Percentiles rank a stretch among this genome's conserved stretches.
These are phyloP conservation scores for Flexamia atlantica DNA, from an alignment of 2,888 invertebrate genomes.

Conservation along the genomic window DNA sequence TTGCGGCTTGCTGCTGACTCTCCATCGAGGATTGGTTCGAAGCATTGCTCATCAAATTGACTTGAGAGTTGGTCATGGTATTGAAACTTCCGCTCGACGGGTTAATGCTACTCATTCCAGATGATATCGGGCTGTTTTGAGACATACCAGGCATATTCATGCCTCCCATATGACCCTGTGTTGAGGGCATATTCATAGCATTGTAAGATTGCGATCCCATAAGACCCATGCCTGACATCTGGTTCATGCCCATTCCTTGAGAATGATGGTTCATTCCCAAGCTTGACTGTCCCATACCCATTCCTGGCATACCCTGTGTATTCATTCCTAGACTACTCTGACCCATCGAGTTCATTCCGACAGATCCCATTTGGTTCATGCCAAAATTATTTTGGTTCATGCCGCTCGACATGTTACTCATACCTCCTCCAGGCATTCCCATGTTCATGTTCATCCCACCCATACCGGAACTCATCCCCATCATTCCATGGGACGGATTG, in stretches of 20 bases:
- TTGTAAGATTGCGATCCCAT: constrained; percentile 16
- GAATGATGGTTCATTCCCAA: constrained; percentile 37
- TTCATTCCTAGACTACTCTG: constrained; percentile 13
- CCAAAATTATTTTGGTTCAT: constrained; percentile 56
- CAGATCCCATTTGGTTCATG: constrained; percentile 23
- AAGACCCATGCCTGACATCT: constrained; percentile 20
- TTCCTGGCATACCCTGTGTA: not conserved
- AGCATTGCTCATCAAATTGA: constrained; percentile 27
- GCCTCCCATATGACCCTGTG: constrained; percentile 9
- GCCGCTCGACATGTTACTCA: constrained; percentile 41
- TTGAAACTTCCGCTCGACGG: constrained; percentile 21
- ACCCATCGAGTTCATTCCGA: constrained; percentile 24
- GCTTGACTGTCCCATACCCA: constrained; percentile 15
- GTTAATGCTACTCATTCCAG: constrained; percentile 17
- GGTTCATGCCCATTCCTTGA: constrained; percentile 45
- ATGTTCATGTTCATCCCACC: constrained; percentile 43
- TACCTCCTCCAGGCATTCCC: not conserved
- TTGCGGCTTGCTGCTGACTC: constrained; percentile 51
- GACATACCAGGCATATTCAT: constrained; percentile 35
- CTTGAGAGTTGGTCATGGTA: constrained; percentile 35
- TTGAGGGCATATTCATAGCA: not conserved
- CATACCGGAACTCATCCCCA: constrained; percentile 54
- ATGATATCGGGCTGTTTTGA: constrained; percentile 27
- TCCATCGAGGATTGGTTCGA: constrained; percentile 43
- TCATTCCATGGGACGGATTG: constrained; percentile 49